A percentile compares a stretch with the other conserved stretches of the same genome.
Evolutionary conservation across 53 echinoderm and acorn worm species (phyloP).

Genomic region (Crossaster papposus): DNA sequence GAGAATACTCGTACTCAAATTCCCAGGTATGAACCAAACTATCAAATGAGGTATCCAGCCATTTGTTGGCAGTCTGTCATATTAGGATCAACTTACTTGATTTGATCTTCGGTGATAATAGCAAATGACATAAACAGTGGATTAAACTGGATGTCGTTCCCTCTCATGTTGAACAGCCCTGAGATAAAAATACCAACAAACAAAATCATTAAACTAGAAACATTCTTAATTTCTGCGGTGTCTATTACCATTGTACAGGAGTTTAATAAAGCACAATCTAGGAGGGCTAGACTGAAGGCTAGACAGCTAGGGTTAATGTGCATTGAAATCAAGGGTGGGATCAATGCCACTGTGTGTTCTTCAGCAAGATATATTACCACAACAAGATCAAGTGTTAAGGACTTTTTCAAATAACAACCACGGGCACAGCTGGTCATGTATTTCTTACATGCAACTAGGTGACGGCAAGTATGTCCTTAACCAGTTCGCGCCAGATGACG

Average conservation of each 20-base stretch:
- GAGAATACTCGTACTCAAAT: too few species aligned
- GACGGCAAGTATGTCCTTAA: too few species aligned
- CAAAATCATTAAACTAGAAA: neutral
- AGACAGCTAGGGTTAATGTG: too few species aligned
- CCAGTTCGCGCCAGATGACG: too few species aligned
- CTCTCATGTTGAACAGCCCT: slow-evolving; percentile 90
- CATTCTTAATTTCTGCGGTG: neutral
- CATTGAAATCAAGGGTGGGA: too few species aligned
- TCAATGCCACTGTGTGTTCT: neutral
- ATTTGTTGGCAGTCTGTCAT: neutral
- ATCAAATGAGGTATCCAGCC: neutral
- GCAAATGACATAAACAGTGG: slow-evolving; percentile 83
- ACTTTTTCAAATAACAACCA: neutral
- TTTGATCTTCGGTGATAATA: slow-evolving; percentile 70
- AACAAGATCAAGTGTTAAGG: neutral
- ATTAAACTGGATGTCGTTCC: slow-evolving; percentile 82
- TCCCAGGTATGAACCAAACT: too few species aligned
- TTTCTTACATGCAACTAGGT: too few species aligned
- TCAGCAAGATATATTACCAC: neutral
- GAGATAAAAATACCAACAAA: neutral
- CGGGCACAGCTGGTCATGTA: neutral
- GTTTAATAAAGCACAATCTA: too few species aligned
- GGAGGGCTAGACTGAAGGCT: too few species aligned
- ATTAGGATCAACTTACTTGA: slow-evolving; percentile 58
- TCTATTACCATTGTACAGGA: too few species aligned